A percentile compares a stretch with the other conserved stretches of the same genome.
phyloP scores from a whole-genome alignment of 2,888 invertebrate genomes.

The Apotomis turbidana region DNA sequence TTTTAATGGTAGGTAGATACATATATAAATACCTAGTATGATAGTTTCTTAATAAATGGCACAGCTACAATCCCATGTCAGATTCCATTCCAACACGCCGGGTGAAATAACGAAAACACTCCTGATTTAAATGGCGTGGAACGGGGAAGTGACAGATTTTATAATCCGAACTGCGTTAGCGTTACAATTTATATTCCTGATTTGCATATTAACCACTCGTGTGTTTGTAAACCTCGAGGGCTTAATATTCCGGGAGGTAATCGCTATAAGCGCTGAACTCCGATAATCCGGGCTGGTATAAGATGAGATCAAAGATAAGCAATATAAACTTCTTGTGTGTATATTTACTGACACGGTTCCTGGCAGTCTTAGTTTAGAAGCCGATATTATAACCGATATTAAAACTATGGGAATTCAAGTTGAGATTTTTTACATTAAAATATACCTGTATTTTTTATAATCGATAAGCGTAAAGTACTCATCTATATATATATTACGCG shows the following conservation, averaged over 20 bases:
- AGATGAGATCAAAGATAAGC: constrained; percentile 27
- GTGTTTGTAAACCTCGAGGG: constrained; percentile 36
- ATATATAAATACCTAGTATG: too few species aligned
- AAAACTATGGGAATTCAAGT: too few species aligned
- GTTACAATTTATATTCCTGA: constrained; percentile 25
- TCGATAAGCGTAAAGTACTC: too few species aligned
- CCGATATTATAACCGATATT: not conserved
- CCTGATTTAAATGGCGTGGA: not conserved
- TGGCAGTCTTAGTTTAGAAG: not conserved
- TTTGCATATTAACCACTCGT: constrained; percentile 36
- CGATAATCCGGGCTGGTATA: constrained; percentile 24
- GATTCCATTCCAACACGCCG: not conserved
- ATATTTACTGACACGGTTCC: constrained; percentile 1
- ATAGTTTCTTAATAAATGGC: too few species aligned
- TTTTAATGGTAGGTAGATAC: too few species aligned
- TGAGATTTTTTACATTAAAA: too few species aligned
- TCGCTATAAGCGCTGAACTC: constrained; percentile 22
- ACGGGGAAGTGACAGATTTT: constrained; percentile 1
- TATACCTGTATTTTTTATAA: too few species aligned
- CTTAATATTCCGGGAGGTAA: constrained; percentile 23
- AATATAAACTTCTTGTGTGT: constrained; percentile 17
- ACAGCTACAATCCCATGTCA: too few species aligned
- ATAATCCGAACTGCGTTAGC: constrained; percentile 20
- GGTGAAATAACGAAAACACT: not conserved
- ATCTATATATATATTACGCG: too few species aligned